Evolutionary conservation across 2,113 vertebrate species (phyloP), one percentile per base, ranked within the genome.

Genomic region (Rhinopomastus cyanomelas): DNA sequence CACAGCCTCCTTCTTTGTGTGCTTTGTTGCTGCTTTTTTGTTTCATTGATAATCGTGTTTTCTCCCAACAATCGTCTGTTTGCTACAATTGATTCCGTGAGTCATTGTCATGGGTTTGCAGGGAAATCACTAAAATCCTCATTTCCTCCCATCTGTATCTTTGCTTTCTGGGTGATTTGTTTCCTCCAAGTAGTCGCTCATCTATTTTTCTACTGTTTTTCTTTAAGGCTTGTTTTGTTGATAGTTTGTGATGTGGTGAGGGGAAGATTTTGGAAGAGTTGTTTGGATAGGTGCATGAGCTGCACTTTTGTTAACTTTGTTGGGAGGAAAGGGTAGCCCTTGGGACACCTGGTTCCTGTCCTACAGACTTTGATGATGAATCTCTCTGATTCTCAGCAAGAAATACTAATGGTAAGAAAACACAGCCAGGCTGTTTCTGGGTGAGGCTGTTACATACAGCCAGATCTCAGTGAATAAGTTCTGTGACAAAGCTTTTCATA

Each of bases 21-120:
- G 62, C 92, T 92, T 94, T 95, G 90, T 94, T 90, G 37, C 72
- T 91, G 87, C 52, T 66, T 94, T 95, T 95, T 85, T 95, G 59
- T 94, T 92, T 87, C 92, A 84, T 89, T 87, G 83, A 91, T 91
- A 83, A 86, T 91, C 20, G 0, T 73, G 80, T 81, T 94, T 84
- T 93, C 66, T 95, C 42, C 67, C 55, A 91, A 91, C 93, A 92
- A 81, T 94, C 4, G 85, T 89, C 85, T 91, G 0, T 95, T 92
- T 92, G 85, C 85, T 92, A 94, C 88, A 89, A 74, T 91, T 94
- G 69, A 83, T 88, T 91, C 82, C 88, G 76, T 94, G 94, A 95
- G 90, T 94, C 95, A 92, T 61, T 86, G 92, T 95, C 94, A 94
- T 89, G 90, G 66, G 92, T 91, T 94, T 73, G 44, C 53, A 57